Evolutionary conservation across 2,113 vertebrate genomes (phyloP), one percentile per base, ranked within the genome.

Genomic region (Ictidomys tridecemlineatus): DNA sequence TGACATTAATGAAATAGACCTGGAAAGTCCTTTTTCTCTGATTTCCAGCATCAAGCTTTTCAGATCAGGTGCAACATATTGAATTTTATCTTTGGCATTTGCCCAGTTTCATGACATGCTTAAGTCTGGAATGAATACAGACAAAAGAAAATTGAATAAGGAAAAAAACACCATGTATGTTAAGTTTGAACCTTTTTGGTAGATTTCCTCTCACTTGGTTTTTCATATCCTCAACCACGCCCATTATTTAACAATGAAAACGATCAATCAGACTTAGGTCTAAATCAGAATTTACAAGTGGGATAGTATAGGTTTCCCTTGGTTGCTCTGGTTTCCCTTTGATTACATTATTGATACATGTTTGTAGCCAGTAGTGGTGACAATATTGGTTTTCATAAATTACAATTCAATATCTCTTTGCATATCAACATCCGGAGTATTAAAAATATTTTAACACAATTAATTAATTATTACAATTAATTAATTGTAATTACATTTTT

Each of bases 231-330:
- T 92, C 18, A 67, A 18, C 28, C 83, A 78, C 76, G 45, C 16
- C 82, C 24, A 82, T 94, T 87, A 76, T 28, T 78, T 85, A 69
- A 90, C 39, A 86, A 82, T 91, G 95, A 85, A 67, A 89, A 85
- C 80, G 39, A 89, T 74, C 14, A 32, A 61, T 63, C 18, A 83
- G 13, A 48, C 37, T 89, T 73, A 83, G 20, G 72, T 72, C 45
- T 89, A 88, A 83, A 79, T 89, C 14, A 92, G 82, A 92, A 86
- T 70, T 67, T 86, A 51, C 48, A 86, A 85, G 76, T 77, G 53
- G 65, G 37, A 39, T 89, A 48, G 3, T 73, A 26, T 8, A 56
- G 34, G 3, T 24, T 61, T 92, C 48, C 39, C 88, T 89, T 69
- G 16, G 1, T 13, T 73, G 24, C 20, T 90, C n/a, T 74, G n/a